Conservation (phyloP, 2,797 vertebrate species). For the Cryptoblepharus egeriae region DNA sequence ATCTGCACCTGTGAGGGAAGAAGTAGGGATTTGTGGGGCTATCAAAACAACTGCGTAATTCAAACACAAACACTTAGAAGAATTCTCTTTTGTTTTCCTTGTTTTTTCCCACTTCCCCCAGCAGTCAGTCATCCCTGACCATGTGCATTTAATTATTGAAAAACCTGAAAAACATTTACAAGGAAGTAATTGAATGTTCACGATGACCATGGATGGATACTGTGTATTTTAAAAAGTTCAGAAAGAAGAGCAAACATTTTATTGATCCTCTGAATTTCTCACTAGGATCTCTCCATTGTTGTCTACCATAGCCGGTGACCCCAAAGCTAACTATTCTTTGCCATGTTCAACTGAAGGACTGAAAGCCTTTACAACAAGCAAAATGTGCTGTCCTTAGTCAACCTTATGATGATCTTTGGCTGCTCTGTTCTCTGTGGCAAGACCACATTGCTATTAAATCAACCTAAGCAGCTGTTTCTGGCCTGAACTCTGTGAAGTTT, state of each 20-base stretch:
- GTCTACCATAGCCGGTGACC: not conserved
- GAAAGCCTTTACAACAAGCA: not conserved
- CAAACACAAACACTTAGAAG: conserved; percentile 62
- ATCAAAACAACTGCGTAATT: conserved; percentile 66
- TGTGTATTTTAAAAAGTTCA: conserved; percentile 23
- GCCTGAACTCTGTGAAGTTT: conserved; percentile 9
- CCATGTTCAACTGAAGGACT: conserved; percentile 48
- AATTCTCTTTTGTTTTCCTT: conserved; percentile 34
- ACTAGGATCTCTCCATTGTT: not conserved
- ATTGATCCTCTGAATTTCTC: not conserved
- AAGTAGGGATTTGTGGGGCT: conserved; percentile 38
- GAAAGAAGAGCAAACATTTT: not conserved
- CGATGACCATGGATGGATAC: conserved; percentile 42
- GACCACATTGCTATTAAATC: conserved; percentile 9
- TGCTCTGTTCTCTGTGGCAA: conserved; percentile 3
- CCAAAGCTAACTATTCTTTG: not conserved
- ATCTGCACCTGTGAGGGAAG: conserved; percentile 69
- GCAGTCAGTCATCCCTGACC: conserved; percentile 50
- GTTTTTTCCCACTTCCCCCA: conserved; percentile 52
- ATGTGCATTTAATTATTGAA: conserved; percentile 51
- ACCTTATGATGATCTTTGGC: conserved; percentile 1
- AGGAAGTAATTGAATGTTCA: conserved; percentile 49
- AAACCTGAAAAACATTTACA: conserved; percentile 57
- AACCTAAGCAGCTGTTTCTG: not conserved
- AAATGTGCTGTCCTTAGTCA: not conserved